Evolutionary conservation across 2,113 vertebrate genomes (phyloP), one percentile per base, ranked within the genome.

Genomic region (Capreolus pygargus): DNA sequence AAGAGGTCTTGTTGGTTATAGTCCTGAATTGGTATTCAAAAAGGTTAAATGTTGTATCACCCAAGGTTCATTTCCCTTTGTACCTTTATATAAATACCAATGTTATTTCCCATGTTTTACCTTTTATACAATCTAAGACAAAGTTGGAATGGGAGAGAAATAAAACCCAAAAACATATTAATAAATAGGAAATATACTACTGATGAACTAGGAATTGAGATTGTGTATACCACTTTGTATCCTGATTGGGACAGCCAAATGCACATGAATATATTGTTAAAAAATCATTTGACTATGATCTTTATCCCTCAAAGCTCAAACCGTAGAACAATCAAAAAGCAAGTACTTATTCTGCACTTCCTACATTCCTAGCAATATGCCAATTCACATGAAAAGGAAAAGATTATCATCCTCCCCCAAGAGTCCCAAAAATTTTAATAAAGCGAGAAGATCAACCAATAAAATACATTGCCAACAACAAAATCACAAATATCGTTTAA

Each of bases 401-500:
- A 58, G 33, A 74, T 11, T 83, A 36, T 83, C n/a, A 39, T 6
- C n/a, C 36, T 82, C 30, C 45, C 39, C 23, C 2, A 86, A 95
- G 39, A 19, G 70, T 86, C 27, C 11, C 50, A 78, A 58, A 92
- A 64, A 60, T 39, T 92, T 85, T 92, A 95, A 64, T 67, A 23
- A 97, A 88, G 33, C 67, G 17, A 54, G n/a, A 94, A 95, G 52
- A 61, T 5, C 33, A 97, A 94, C 92, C 79, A 81, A 95, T 84
- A 1, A 94, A 89, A 60, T 82, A 81, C 67, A 85, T 76, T n/a
- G 5, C 14, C 43, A 87, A 54, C 14, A 76, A 52, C 3, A 96
- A 96, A 96, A 94, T 95, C 55, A 78, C 16, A 64, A 64, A 54
- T 60, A 87, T 55, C 30, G 11, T 85, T 91, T 21, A 76, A 90